A percentile compares a stretch with the other conserved stretches of the same genome.
Evolutionary conservation across 2,113 vertebrate species (phyloP).

Genomic region (Apodemus speciosus): DNA sequence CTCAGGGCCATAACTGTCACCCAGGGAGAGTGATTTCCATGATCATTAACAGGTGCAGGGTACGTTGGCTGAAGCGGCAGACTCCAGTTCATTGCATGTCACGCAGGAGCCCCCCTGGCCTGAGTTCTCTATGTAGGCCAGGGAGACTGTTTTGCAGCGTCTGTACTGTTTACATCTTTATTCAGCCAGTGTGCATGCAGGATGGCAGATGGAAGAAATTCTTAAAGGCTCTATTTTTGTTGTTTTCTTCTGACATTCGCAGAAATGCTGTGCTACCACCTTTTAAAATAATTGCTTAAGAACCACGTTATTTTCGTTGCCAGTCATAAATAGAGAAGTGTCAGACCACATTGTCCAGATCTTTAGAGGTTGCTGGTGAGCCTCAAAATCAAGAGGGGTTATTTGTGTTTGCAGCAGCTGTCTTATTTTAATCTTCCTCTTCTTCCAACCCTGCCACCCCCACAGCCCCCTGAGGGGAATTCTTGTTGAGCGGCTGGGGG

Average conservation of each 20-base stretch:
- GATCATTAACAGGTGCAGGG: not conserved
- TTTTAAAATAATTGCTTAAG: slow-evolving; percentile 69
- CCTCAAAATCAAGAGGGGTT: not conserved
- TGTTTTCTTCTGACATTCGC: slow-evolving; percentile 59
- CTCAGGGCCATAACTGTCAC: not conserved
- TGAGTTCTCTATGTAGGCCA: not conserved
- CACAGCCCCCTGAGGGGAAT: not conserved
- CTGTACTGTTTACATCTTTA: slow-evolving; percentile 10
- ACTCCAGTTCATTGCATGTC: not conserved
- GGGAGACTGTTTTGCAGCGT: not conserved
- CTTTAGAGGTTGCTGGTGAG: not conserved
- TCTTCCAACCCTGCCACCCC: not conserved
- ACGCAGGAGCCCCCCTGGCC: not conserved
- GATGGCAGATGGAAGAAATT: slow-evolving; percentile 70
- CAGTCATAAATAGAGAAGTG: slow-evolving; percentile 67
- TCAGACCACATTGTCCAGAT: slow-evolving; percentile 64
- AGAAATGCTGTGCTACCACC: slow-evolving; percentile 63
- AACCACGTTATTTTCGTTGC: slow-evolving; percentile 64
- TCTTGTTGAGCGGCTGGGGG: not conserved
- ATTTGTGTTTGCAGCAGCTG: not conserved
- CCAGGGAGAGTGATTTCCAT: not conserved
- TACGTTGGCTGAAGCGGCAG: not conserved
- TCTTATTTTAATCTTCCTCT: not conserved
- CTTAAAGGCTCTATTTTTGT: slow-evolving; percentile 71
- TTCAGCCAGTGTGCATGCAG: not conserved